phyloP scores from a whole-genome alignment of 2,888 invertebrate species.

The Parnassius mnemosyne region DNA sequence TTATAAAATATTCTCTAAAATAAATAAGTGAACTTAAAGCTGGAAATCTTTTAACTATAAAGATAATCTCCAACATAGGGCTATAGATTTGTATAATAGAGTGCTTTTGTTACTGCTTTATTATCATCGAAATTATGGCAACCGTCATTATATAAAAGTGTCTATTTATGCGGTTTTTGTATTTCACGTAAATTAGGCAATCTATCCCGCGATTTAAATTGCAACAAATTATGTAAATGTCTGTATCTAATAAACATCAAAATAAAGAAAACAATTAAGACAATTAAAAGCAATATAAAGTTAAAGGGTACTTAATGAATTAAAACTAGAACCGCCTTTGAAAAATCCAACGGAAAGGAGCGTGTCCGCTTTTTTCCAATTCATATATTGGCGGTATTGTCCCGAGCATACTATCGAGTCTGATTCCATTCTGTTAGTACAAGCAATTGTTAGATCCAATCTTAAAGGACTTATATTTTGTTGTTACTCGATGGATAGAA shows the following conservation, averaged over 20 bases:
- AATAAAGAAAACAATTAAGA: slow-evolving; percentile 2
- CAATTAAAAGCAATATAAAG: slow-evolving; percentile 5
- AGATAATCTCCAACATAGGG: no score
- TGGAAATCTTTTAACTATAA: no score
- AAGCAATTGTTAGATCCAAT: slow-evolving; percentile 48
- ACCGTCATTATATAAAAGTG: no score
- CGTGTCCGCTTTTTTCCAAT: slow-evolving; percentile 37
- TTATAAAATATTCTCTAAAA: no score
- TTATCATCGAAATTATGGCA: no score
- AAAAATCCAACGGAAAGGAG: slow-evolving; percentile 26
- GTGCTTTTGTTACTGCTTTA: no score
- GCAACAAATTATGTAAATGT: no score
- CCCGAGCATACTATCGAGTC: slow-evolving; percentile 37
- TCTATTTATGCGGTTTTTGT: no score
- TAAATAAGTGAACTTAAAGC: no score
- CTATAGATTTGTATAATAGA: no score
- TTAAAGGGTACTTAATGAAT: slow-evolving; percentile 16
- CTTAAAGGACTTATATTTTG: slow-evolving; percentile 31
- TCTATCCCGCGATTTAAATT: no score
- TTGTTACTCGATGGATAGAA: not conserved
- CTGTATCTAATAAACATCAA: not conserved
- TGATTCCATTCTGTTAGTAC: slow-evolving; percentile 40
- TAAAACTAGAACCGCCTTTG: slow-evolving; percentile 15
- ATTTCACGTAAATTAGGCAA: no score
- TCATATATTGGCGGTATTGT: slow-evolving; percentile 42